A percentile compares a stretch with the other conserved stretches of the same genome.
Conservation (phyloP, 2,113 vertebrate genomes). For the Bufo bufo region DNA sequence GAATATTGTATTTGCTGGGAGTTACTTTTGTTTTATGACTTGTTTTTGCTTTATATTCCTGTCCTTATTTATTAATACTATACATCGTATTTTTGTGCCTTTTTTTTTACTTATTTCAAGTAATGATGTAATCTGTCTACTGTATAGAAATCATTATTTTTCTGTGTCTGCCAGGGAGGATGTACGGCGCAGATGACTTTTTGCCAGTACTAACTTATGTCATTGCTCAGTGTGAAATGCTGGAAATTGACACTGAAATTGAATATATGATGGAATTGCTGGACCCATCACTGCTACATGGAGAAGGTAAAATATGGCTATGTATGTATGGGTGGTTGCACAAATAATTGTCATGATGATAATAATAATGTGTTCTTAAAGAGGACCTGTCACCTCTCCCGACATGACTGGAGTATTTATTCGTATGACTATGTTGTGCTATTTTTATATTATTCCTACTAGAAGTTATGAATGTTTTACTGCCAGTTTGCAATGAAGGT, state of each 20-base stretch:
- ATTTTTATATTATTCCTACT: too few species aligned
- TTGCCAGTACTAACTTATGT: constrained; percentile 93
- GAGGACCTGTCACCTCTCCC: too few species aligned
- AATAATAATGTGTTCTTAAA: background rate
- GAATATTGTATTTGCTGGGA: too few species aligned
- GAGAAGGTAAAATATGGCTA: constrained; percentile 81
- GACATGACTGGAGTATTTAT: too few species aligned
- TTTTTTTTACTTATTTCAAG: background rate
- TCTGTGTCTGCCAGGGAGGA: constrained; percentile 79
- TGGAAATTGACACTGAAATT: constrained; percentile 90
- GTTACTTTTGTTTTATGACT: too few species aligned
- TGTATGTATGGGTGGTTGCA: background rate
- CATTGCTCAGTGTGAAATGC: constrained; percentile 94
- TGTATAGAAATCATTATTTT: background rate
- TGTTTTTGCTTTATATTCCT: too few species aligned
- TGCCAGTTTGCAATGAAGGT: too few species aligned
- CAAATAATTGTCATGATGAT: background rate
- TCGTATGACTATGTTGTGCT: too few species aligned
- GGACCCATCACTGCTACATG: constrained; percentile 89
- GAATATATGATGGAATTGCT: constrained; percentile 98
- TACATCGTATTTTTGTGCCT: background rate
- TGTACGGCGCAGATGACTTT: constrained; percentile 96
- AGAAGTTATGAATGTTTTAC: too few species aligned
- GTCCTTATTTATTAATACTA: too few species aligned
- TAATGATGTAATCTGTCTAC: too few species aligned